Base-by-base conservation (phyloP, 2,888 invertebrate species). In the Aleiodes leptofemur region DNA sequence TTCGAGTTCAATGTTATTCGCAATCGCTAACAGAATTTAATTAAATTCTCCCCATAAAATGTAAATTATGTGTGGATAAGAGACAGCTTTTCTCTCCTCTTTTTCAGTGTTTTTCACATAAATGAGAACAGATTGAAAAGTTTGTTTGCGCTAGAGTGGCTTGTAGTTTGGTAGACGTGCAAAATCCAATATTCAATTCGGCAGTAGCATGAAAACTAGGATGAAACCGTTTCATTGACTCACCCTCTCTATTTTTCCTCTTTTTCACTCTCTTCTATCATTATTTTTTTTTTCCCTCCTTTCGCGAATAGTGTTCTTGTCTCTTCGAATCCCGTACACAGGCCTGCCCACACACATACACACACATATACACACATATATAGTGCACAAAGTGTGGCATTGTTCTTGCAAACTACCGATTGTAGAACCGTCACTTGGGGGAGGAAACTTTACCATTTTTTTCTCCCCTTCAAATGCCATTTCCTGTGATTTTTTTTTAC, bases 381-480 rank as follows among this genome's bases (percentile, higher is more conserved):
- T 76, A 68, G 66, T 55, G 70, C 71, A 61, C 48, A 76, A 72
- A 70, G 43, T 76, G 68, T 57, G 68, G 74, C 74, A 79, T 79
- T 79, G 79, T 79, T 76, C 78, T 78, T 73, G 68, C 77, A 77
- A 79, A 78, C 77, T 76, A 75, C 78, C 77, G 73, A 79, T 79
- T 79, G 79, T 78, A 69, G 50, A 73, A 56, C 72, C 77, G 72
- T 76, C 74, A 76, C 73, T 61, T 61, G 29, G 14, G 38, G 38
- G 29, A 11, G 38, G 38, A 51, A 34, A 34, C 34, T n/a, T n/a
- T 34, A 6, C 34, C 50, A 68, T 73, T 71, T 75, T 76, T 74
- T 48, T 53, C 51, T 11, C 29, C 4, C 11, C 31, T 14, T 38
- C 55, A 55, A 69, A 34, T 13, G 56, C 29, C 11, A 38, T 43